These are phyloP conservation scores for Nannospalax galili DNA, from an alignment of 2,113 vertebrate species.

Conservation along the genomic window DNA sequence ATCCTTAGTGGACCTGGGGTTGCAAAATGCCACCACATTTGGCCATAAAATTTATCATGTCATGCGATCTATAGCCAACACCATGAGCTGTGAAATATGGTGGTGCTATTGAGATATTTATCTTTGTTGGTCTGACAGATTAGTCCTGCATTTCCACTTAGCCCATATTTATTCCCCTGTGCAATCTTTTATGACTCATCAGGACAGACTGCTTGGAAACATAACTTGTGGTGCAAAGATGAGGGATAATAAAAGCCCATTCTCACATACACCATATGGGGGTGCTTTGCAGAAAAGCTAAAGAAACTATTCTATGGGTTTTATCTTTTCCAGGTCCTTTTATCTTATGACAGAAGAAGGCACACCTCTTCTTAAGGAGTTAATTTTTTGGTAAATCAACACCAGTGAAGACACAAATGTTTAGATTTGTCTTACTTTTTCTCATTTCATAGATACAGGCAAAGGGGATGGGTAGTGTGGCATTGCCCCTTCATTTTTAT, in stretches of 20 bases:
- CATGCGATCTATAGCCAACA: conserved; percentile 76
- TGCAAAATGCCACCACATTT: conserved; percentile 82
- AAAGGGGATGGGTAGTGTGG: background rate
- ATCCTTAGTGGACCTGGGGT: conserved; percentile 79
- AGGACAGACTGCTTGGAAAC: conserved; percentile 75
- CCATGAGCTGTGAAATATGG: conserved; percentile 75
- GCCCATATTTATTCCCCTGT: conserved; percentile 51
- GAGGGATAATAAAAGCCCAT: background rate
- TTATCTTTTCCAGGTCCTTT: conserved; percentile 6
- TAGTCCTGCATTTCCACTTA: conserved; percentile 73
- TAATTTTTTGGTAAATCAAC: conserved; percentile 24
- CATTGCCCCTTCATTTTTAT: background rate
- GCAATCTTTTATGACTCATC: conserved; percentile 75
- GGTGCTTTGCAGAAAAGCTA: background rate
- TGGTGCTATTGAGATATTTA: conserved; percentile 77
- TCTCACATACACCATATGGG: background rate
- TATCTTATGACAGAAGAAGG: conserved; percentile 61
- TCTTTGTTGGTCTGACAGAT: conserved; percentile 85
- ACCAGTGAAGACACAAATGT: background rate
- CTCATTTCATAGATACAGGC: conserved; percentile 22
- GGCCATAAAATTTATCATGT: conserved; percentile 86
- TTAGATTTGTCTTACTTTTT: background rate
- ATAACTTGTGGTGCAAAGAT: conserved; percentile 33
- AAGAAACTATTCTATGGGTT: conserved; percentile 27
- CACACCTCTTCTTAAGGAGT: background rate